These are phyloP conservation scores for Musca vetustissima DNA, from an alignment of 1,140 invertebrate species.

Conservation along the genomic window DNA sequence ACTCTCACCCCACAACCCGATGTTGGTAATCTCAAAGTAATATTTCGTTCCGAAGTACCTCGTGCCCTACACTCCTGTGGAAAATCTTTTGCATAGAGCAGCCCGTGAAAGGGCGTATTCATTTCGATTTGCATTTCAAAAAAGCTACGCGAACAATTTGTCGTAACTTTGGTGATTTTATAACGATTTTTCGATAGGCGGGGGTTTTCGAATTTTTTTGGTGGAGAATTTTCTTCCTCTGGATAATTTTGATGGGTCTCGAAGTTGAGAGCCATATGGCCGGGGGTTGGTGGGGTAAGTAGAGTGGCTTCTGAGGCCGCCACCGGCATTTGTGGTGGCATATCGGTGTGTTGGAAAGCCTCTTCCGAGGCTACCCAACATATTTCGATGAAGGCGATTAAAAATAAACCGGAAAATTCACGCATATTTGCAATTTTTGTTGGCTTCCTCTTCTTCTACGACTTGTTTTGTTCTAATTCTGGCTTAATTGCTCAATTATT, in stretches of 20 bases:
- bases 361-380: no score
- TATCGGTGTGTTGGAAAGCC: neutral
- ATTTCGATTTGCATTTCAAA: slow-evolving; percentile 61
- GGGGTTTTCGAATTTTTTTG: neutral
- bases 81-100: slow-evolving; percentile 71
- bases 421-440: neutral
- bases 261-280: neutral
- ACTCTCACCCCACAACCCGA: slow-evolving; percentile 71
- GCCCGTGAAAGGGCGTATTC: slow-evolving; percentile 66
- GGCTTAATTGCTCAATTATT: neutral
- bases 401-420: neutral
- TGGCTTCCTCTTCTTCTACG: neutral
- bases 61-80: slow-evolving; percentile 64
- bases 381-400: neutral
- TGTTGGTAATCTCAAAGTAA: slow-evolving; percentile 64
- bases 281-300: slow-evolving; percentile 17
- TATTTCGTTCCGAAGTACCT: slow-evolving; percentile 55
- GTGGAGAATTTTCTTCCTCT: neutral
- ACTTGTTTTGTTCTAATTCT: neutral
- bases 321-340: neutral
- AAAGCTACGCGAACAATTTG: slow-evolving; percentile 61
- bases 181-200: slow-evolving; percentile 25
- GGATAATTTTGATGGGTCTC: neutral
- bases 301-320: slow-evolving; percentile 30
- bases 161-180: slow-evolving; percentile 45